Percentiles rank a stretch among this genome's conserved stretches.
These are phyloP conservation scores for Gymnosoma rotundatum DNA, from an alignment of 2,888 invertebrate species.

Conservation along the genomic window DNA sequence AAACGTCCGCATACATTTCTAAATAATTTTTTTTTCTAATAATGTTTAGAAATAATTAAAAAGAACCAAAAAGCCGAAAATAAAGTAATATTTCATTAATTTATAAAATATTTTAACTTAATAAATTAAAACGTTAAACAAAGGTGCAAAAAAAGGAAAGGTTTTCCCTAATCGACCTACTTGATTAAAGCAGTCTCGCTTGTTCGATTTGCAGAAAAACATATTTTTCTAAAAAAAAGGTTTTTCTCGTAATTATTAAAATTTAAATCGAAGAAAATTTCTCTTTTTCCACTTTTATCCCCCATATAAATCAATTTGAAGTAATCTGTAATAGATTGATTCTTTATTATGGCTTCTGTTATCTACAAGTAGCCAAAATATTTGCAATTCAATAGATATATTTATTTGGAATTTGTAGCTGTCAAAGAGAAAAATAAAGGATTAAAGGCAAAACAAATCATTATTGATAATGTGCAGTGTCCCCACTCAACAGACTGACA, in stretches of 20 bases:
- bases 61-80: too few species aligned
- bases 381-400: slow-evolving; percentile 1
- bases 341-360: slow-evolving; percentile 9
- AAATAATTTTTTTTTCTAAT: too few species aligned
- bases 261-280: not conserved
- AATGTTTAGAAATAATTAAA: too few species aligned
- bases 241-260: not conserved
- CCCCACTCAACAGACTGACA: slow-evolving; percentile 19
- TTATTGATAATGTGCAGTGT: slow-evolving; percentile 37
- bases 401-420: slow-evolving; percentile 32
- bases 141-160: too few species aligned
- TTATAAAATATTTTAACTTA: too few species aligned
- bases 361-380: not conserved
- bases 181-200: too few species aligned
- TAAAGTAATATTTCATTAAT: too few species aligned
- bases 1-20: too few species aligned
- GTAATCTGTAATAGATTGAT: slow-evolving; percentile 11
- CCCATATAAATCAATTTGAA: slow-evolving; percentile 31
- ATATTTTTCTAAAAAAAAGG: too few species aligned
- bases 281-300: not conserved
- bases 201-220: too few species aligned
- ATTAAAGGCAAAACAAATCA: slow-evolving; percentile 21
- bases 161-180: too few species aligned
- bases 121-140: too few species aligned
- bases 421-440: slow-evolving; percentile 39